These are phyloP conservation scores for Eucriotettix oculatus DNA, from an alignment of 2,888 invertebrate species.

Conservation along the genomic window DNA sequence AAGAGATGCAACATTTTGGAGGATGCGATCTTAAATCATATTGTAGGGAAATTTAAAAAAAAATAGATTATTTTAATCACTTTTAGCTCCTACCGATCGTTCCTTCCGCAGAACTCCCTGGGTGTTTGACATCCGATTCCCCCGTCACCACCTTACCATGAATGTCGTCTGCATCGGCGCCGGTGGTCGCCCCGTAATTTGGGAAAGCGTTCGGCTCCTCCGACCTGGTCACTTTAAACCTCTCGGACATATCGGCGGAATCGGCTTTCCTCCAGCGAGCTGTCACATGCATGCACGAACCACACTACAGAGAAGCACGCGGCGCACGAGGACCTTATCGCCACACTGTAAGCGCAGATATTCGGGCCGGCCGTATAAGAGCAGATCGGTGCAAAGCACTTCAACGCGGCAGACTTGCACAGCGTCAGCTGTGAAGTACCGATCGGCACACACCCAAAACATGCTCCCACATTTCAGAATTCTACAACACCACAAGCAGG, in stretches of 20 bases:
- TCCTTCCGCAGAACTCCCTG: slow-evolving; percentile 8
- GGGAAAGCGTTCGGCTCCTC: slow-evolving; percentile 32
- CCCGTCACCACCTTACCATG: slow-evolving; percentile 7
- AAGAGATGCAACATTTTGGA: not conserved
- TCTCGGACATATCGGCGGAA: slow-evolving; percentile 32
- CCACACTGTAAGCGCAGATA: not conserved
- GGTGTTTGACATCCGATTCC: slow-evolving; percentile 8
- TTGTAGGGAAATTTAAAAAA: not conserved
- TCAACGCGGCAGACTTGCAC: too few species aligned
- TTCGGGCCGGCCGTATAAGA: too few species aligned
- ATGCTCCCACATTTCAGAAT: too few species aligned
- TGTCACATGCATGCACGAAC: not conserved
- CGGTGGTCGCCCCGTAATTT: slow-evolving; percentile 34
- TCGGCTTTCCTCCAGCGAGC: not conserved
- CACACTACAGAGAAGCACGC: not conserved
- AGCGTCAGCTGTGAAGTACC: too few species aligned
- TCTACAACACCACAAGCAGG: too few species aligned
- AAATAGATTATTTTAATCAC: not conserved
- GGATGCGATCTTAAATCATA: not conserved
- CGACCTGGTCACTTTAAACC: slow-evolving; percentile 41
- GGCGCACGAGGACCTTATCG: not conserved
- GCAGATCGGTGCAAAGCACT: too few species aligned
- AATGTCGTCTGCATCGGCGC: slow-evolving; percentile 14
- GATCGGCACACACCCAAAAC: too few species aligned
- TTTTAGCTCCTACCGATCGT: slow-evolving; percentile 6